A percentile compares a stretch with the other conserved stretches of the same genome.
These are phyloP conservation scores for Ctenicera cuprea DNA, from an alignment of 2,888 invertebrate genomes.

Conservation along the genomic window DNA sequence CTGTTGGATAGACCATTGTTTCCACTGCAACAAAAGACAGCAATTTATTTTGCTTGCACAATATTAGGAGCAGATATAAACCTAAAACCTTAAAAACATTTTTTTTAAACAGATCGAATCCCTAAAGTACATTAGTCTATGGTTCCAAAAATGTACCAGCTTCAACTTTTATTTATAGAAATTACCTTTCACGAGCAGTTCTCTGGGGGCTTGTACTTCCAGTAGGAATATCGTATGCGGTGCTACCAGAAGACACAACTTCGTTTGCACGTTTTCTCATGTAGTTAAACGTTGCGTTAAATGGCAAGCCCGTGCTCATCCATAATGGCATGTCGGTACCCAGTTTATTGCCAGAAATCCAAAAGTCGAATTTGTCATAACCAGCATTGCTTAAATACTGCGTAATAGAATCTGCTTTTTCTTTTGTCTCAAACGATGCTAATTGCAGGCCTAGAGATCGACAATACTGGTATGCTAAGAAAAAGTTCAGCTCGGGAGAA, in stretches of 20 bases:
- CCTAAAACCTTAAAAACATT: no score
- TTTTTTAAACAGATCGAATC: no score
- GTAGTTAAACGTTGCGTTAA: constrained; percentile 92
- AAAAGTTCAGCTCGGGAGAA: constrained; percentile 90
- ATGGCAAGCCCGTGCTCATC: constrained; percentile 92
- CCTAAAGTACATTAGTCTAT: no score
- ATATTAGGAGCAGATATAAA: no score
- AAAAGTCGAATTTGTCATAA: constrained; percentile 89
- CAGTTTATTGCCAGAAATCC: constrained; percentile 91
- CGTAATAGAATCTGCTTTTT: constrained; percentile 90
- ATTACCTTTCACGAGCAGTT: constrained; percentile 84
- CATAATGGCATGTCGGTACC: constrained; percentile 92
- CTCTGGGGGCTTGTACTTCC: constrained; percentile 87
- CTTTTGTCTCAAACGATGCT: constrained; percentile 90
- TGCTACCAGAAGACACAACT: constrained; percentile 53
- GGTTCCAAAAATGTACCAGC: background rate
- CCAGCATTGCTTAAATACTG: constrained; percentile 89
- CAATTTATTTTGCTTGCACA: background rate
- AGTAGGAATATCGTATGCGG: constrained; percentile 75
- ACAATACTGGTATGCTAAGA: constrained; percentile 91
- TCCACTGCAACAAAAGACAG: constrained; percentile 63
- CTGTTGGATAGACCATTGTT: constrained; percentile 80
- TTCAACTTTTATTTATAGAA: no score
- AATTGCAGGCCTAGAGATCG: constrained; percentile 89
- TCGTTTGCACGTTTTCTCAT: constrained; percentile 76